A percentile compares a stretch with the other conserved stretches of the same genome.
phyloP scores from a whole-genome alignment of 2,888 invertebrate genomes.

The Polia nebulosa region DNA sequence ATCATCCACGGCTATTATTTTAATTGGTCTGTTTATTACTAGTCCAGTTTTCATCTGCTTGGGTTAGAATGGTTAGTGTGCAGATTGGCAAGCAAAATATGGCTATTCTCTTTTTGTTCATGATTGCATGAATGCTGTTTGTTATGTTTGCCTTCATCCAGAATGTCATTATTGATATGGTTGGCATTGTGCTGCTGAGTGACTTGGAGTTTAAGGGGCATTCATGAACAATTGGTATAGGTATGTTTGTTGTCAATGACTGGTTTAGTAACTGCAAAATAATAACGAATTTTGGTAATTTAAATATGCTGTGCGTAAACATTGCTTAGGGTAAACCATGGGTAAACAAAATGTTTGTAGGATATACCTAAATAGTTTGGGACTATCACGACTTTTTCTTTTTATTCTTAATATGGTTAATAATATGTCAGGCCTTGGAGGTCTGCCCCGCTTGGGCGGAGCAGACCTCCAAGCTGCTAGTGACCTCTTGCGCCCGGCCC shows the following conservation, averaged over 20 bases:
- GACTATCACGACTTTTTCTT: not conserved
- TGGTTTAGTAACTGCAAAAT: not conserved
- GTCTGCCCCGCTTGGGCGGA: too few relatives aligned
- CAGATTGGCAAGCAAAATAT: not conserved
- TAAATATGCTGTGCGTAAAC: not conserved
- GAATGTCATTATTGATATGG: conserved; percentile 14
- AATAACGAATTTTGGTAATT: not conserved
- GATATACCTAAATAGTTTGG: not conserved
- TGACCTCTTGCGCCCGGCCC: too few relatives aligned
- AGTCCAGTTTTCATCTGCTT: conserved; percentile 23
- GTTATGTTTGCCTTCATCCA: not conserved
- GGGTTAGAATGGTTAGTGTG: conserved; percentile 19
- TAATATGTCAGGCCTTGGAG: not conserved
- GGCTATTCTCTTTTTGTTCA: conserved; percentile 1
- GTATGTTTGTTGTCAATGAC: not conserved
- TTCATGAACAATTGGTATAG: conserved; percentile 5
- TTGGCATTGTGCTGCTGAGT: conserved; percentile 20
- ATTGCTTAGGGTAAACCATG: not conserved
- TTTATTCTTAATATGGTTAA: not conserved
- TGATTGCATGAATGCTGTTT: conserved; percentile 3
- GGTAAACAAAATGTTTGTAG: not conserved
- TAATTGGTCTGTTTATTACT: conserved; percentile 33
- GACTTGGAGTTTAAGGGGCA: not conserved
- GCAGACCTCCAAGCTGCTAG: too few relatives aligned
- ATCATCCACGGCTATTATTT: conserved; percentile 29